Base-by-base conservation (phyloP, 2,113 vertebrate species). In the Mellivora capensis region DNA sequence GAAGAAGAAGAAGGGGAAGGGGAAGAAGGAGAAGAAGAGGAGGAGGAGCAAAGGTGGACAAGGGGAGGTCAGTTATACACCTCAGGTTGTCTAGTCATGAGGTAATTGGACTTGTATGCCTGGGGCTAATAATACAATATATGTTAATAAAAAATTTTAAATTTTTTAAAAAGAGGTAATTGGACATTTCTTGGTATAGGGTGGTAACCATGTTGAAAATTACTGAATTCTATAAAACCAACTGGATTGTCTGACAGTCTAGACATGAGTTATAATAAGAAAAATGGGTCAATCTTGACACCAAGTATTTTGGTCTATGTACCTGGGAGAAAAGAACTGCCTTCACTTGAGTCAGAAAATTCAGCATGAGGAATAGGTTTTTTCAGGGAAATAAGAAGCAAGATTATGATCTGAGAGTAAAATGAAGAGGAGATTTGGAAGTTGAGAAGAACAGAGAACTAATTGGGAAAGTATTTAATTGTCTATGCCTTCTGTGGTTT, bases 341-440 rank as follows among this genome's bases (percentile, higher is more conserved):
- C 72, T 83, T 86, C 52, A 47, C 12, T 54, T 42, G 52, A 96
- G 17, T 80, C 92, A 42, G 27, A 54, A 86, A 95, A 87, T 10
- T 88, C 83, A 90, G 4, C 74, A 23, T 59, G 44, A 77, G 52
- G 18, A 76, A 11, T 23, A 57, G 4, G 1, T 44, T 89, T 39
- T 62, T 71, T 49, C 37, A 67, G 11, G n/a, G 67, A 96, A 95
- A 83, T 81, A 85, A 82, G n/a, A 95, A 86, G 27, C n/a, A 94
- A 74, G 23, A 37, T 71, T 15, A 76, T 57, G 15, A 77, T 39
- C 27, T n/a, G 61, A 62, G 11, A 62, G 31, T 44, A 93, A 84
- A 96, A 77, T 14, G 7, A 7, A 77, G 44, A 95, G 29, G 69
- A 91, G 37, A 72, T 87, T 2, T 89, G 37, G 47, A 89, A 15